A percentile compares a stretch with the other conserved stretches of the same genome.
These are phyloP conservation scores for Mormyrus hasselquistii DNA, from an alignment of 2,797 vertebrate species.

Conservation along the genomic window DNA sequence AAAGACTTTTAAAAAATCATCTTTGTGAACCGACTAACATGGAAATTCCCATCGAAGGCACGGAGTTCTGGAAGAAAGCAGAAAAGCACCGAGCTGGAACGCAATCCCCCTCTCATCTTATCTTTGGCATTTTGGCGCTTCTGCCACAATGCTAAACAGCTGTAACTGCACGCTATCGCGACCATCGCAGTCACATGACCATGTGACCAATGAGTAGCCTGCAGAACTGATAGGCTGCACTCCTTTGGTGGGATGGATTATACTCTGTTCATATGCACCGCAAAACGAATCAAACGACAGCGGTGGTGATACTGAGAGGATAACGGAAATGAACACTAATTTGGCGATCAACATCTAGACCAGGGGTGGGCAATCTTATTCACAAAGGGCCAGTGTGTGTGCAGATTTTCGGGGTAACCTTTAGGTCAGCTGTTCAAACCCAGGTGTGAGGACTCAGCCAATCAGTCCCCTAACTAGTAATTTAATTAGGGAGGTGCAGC, in stretches of 20 bases:
- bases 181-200: background rate
- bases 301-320: background rate
- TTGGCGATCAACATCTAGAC: background rate
- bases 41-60: background rate
- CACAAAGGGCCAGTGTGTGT: background rate
- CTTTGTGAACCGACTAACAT: background rate
- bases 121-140: background rate
- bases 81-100: background rate
- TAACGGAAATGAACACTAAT: background rate
- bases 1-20: background rate
- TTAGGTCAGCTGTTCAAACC: background rate
- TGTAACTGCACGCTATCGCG: background rate
- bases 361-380: background rate
- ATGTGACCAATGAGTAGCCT: background rate
- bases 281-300: background rate
- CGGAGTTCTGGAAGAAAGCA: background rate
- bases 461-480: background rate
- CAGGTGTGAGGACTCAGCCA: background rate
- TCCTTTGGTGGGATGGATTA: background rate
- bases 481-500: background rate
- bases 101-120: background rate
- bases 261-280: background rate
- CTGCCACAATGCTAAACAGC: background rate
- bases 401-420: background rate
- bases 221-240: no score